Conservation (phyloP, 1,140 invertebrate species). For the Psilanteris sp. region DNA sequence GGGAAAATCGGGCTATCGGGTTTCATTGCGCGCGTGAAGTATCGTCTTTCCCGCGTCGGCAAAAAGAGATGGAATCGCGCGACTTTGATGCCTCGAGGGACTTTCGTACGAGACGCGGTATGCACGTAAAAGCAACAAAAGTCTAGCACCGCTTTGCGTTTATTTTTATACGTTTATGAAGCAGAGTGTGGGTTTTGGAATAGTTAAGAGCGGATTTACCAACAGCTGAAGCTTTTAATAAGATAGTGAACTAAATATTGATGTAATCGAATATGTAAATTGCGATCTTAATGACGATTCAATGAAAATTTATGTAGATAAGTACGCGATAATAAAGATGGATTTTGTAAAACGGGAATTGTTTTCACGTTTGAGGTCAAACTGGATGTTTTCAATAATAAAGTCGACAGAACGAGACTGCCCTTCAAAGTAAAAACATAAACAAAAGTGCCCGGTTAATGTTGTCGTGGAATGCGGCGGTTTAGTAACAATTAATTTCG, state of each 20-base stretch:
- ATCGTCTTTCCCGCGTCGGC: conserved; percentile 6
- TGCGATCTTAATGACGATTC: too few species aligned
- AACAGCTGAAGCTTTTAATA: conserved; percentile 7
- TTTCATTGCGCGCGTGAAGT: conserved; percentile 7
- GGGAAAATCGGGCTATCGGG: conserved; percentile 9
- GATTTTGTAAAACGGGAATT: too few species aligned
- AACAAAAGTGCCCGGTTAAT: too few species aligned
- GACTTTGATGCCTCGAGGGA: conserved; percentile 1
- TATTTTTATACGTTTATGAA: conserved; percentile 51
- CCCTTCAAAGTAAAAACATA: too few species aligned
- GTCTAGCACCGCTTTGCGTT: conserved; percentile 5
- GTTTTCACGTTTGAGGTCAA: too few species aligned
- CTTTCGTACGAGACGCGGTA: conserved; percentile 7
- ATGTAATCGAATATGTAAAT: too few species aligned
- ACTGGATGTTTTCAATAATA: too few species aligned
- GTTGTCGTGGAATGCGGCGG: too few species aligned
- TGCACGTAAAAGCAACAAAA: conserved; percentile 14
- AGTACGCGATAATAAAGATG: too few species aligned
- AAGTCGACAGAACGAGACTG: too few species aligned
- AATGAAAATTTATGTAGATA: too few species aligned
- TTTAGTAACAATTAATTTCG: too few species aligned
- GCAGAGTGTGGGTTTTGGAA: conserved; percentile 24
- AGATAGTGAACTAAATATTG: conserved; percentile 8
- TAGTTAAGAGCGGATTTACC: neutral
- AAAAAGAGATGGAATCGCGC: neutral